phyloP scores from a whole-genome alignment of 1,140 invertebrate species.

The Trichomalopsis sarcophagae region DNA sequence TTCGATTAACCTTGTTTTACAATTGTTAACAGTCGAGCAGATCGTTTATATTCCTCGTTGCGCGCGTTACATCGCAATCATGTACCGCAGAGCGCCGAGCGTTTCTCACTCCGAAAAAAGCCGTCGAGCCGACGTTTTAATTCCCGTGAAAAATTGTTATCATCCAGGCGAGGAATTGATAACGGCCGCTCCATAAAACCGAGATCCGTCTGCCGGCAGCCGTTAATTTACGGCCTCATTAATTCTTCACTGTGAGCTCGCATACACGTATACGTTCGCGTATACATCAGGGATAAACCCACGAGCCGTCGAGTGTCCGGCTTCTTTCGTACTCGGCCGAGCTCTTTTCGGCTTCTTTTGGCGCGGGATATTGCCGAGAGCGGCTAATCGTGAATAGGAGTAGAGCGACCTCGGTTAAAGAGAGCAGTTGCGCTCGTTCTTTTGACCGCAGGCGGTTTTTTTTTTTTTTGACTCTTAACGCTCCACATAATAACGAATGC shows the following conservation, averaged over 20 bases:
- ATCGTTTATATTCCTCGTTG: not conserved
- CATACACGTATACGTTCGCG: too few relatives aligned
- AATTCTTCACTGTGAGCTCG: not conserved
- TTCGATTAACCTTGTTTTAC: not conserved
- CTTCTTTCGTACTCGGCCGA: not conserved
- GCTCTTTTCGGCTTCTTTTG: not conserved
- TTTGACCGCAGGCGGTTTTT: not conserved
- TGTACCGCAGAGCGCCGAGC: not conserved
- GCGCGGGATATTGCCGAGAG: not conserved
- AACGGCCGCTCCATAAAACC: constrained; percentile 18
- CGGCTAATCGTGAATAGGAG: constrained; percentile 2
- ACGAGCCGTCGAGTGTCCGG: too few relatives aligned
- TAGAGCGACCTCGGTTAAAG: not conserved
- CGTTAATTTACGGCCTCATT: constrained; percentile 30
- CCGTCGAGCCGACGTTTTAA: not conserved
- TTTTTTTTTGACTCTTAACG: not conserved
- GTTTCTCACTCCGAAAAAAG: not conserved
- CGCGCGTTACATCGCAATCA: not conserved
- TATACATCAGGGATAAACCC: too few relatives aligned
- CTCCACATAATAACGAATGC: not conserved
- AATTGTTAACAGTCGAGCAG: not conserved
- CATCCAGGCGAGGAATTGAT: not conserved
- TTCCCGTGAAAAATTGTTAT: constrained; percentile 17
- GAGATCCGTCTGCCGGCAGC: not conserved
- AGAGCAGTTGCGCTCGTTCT: not conserved